These are phyloP conservation scores for Climacteris rufus DNA, from an alignment of 2,113 vertebrate species.

Conservation along the genomic window DNA sequence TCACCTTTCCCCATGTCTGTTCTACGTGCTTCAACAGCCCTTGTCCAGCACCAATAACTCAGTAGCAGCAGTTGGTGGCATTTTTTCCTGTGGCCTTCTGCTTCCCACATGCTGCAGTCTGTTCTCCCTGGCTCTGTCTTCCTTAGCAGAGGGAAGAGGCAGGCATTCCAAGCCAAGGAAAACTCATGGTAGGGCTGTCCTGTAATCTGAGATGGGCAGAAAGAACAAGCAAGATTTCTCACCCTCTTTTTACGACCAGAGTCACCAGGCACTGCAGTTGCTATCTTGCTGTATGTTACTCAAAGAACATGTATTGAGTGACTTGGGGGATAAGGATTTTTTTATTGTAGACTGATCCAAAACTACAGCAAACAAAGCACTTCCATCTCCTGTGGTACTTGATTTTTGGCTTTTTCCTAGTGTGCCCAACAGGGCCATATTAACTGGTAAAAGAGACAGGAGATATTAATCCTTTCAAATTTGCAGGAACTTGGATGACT, in stretches of 20 bases:
- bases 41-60: not conserved
- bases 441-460: not conserved
- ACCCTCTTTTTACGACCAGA: not conserved
- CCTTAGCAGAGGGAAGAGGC: not conserved
- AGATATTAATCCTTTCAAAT: not conserved
- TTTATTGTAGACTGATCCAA: not conserved
- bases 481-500: not conserved
- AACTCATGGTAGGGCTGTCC: not conserved
- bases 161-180: not conserved
- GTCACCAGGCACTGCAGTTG: not conserved
- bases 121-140: not conserved
- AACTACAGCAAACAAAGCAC: not conserved
- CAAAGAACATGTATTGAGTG: not conserved
- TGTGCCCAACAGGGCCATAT: not conserved
- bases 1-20: not conserved
- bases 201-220: not conserved
- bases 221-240: not conserved
- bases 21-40: accelerated
- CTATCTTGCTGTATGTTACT: not conserved
- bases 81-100: not conserved
- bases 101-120: not conserved
- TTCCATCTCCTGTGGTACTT: not conserved
- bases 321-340: not conserved
- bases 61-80: not conserved
- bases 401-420: not conserved